Evolutionary conservation across 2,113 vertebrate species (phyloP).

Genomic region (Grammatotria lemairii): DNA sequence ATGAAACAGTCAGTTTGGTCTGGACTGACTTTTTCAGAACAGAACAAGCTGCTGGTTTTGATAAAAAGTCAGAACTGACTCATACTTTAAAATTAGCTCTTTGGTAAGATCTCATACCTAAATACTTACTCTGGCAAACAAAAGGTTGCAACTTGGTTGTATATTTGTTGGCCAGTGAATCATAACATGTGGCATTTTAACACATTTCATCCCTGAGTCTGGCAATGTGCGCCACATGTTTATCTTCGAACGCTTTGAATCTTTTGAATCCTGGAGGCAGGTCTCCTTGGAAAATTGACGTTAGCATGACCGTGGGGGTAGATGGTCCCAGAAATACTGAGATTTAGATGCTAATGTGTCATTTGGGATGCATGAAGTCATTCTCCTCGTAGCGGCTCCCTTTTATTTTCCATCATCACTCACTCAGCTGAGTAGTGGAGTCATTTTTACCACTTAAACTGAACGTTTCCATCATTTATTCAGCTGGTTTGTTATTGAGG

Average conservation of each 20-base stretch:
- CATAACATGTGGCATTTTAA: neutral
- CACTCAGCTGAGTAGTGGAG: neutral
- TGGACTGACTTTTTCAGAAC: neutral
- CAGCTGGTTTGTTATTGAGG: conserved; percentile 9
- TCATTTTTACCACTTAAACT: neutral
- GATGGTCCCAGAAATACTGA: neutral
- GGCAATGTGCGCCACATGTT: neutral
- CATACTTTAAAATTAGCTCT: neutral
- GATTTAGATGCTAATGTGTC: neutral
- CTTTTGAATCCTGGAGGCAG: neutral
- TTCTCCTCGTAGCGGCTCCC: neutral
- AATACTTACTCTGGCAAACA: neutral
- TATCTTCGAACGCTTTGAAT: neutral
- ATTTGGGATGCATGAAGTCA: conserved; percentile 3
- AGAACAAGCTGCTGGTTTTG: conserved; percentile 6
- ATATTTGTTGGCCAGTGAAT: neutral
- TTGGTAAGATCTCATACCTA: neutral
- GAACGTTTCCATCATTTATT: conserved; percentile 17
- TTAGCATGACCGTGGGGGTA: neutral
- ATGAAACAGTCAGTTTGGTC: neutral
- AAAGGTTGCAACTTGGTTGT: neutral
- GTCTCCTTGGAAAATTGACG: neutral
- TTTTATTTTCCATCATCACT: conserved; percentile 20
- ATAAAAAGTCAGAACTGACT: neutral
- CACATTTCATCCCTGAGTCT: neutral